A percentile compares a stretch with the other conserved stretches of the same genome.
These are phyloP conservation scores for Exocentrus adspersus DNA, from an alignment of 2,888 invertebrate genomes.

Conservation along the genomic window DNA sequence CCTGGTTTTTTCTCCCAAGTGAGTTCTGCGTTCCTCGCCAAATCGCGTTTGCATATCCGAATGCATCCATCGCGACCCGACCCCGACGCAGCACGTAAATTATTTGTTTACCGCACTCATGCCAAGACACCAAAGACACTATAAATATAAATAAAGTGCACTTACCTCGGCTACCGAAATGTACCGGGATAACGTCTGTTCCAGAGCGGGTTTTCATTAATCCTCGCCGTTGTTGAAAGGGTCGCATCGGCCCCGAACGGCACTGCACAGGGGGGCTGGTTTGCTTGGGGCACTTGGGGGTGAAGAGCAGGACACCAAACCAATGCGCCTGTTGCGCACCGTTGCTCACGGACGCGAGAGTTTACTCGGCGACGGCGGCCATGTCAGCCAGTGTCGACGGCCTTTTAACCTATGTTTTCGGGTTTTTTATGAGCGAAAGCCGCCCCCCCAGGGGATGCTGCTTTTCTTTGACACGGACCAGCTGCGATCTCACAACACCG, in stretches of 20 bases:
- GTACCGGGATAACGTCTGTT: constrained; percentile 8
- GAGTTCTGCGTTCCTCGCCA: constrained; percentile 1
- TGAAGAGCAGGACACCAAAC: constrained; percentile 23
- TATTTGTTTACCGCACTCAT: constrained; percentile 58
- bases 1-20: background rate
- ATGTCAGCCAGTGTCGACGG: constrained; percentile 41
- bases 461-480: constrained; percentile 27
- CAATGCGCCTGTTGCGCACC: constrained; percentile 47
- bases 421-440: constrained; percentile 33
- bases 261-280: constrained; percentile 39
- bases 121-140: constrained; percentile 51
- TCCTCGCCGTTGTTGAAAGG: constrained; percentile 20
- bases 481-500: constrained; percentile 35
- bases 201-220: constrained; percentile 4
- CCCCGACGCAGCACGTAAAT: constrained; percentile 39
- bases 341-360: constrained; percentile 15
- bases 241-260: constrained; percentile 12
- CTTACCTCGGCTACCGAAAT: constrained; percentile 48
- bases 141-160: constrained; percentile 54
- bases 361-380: constrained; percentile 50
- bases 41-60: constrained; percentile 8
- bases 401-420: constrained; percentile 31
- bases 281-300: constrained; percentile 38
- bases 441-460: constrained; percentile 9
- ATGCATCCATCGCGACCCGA: background rate